A percentile compares a stretch with the other conserved stretches of the same genome.
Evolutionary conservation across 1,140 invertebrate genomes (phyloP).

Genomic region (Tetramorium alpestre): DNA sequence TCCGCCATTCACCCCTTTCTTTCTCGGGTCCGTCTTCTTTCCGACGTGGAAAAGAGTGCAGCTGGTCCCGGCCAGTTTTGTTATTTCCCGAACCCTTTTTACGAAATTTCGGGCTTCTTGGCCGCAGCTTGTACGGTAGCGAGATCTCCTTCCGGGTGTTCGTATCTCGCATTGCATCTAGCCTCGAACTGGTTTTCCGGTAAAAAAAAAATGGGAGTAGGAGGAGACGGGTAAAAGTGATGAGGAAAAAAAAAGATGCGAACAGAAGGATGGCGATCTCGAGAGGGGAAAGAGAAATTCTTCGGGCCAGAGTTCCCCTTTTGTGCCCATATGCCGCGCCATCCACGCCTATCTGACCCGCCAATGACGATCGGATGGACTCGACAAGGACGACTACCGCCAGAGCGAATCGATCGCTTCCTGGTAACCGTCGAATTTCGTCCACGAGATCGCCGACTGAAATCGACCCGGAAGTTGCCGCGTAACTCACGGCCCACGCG

Average conservation of each 20-base stretch:
- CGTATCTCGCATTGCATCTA: constrained; percentile 78
- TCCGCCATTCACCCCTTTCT: constrained; percentile 76
- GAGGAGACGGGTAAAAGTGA: constrained; percentile 50
- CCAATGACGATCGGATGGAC: constrained; percentile 56
- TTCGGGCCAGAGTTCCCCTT: constrained; percentile 55
- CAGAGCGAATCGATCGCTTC: constrained; percentile 75
- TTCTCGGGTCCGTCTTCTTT: constrained; percentile 71
- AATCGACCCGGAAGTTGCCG: constrained; percentile 71
- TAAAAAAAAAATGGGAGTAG: constrained; percentile 64
- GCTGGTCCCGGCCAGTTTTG: constrained; percentile 61
- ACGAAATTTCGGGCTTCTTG: constrained; percentile 39
- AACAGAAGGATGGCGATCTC: constrained; percentile 34
- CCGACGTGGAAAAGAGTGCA: constrained; percentile 56
- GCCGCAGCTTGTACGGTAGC: constrained; percentile 31
- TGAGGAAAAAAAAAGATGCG: constrained; percentile 42
- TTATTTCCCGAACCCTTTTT: constrained; percentile 72
- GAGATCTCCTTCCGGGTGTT: constrained; percentile 69
- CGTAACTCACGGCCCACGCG: constrained; percentile 59
- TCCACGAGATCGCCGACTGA: constrained; percentile 61
- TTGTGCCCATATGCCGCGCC: constrained; percentile 70
- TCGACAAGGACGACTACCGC: constrained; percentile 15
- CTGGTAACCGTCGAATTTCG: constrained; percentile 73
- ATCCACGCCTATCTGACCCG: constrained; percentile 49
- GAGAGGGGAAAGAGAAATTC: constrained; percentile 20
- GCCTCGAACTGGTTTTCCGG: constrained; percentile 71